Percentiles rank a stretch among this genome's conserved stretches.
phyloP scores from a whole-genome alignment of 2,797 vertebrate species.

The Anniella stebbinsi region DNA sequence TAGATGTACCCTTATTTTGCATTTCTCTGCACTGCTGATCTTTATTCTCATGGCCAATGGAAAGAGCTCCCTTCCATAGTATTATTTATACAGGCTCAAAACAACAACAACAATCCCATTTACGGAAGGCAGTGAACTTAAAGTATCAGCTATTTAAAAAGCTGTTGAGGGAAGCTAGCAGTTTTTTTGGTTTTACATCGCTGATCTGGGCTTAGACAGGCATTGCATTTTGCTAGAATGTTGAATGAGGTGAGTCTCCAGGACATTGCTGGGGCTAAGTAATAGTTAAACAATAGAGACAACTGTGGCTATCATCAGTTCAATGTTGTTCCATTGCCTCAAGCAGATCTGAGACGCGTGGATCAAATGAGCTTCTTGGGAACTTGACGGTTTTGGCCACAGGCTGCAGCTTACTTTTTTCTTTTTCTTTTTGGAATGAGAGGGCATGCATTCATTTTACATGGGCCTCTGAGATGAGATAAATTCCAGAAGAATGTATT shows the following conservation, averaged over 20 bases:
- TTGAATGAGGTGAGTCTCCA: neutral
- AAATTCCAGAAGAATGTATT: neutral
- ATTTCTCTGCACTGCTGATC: too few relatives aligned
- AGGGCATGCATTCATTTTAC: neutral
- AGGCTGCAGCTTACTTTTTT: too few relatives aligned
- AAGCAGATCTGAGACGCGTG: neutral
- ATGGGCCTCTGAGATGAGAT: neutral
- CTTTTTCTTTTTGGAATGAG: neutral
- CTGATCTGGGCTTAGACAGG: neutral
- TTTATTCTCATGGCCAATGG: too few relatives aligned
- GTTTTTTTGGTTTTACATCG: neutral
- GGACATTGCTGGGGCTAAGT: neutral
- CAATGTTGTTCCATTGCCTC: slow-evolving; percentile 18
- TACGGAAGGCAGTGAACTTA: neutral
- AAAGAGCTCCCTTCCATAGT: too few relatives aligned
- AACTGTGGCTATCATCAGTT: neutral
- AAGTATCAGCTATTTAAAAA: neutral
- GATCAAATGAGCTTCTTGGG: slow-evolving; percentile 12
- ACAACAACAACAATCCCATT: neutral
- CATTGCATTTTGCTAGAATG: neutral
- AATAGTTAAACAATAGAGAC: neutral
- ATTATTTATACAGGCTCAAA: too few relatives aligned
- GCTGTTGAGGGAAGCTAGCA: neutral
- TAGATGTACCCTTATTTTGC: too few relatives aligned
- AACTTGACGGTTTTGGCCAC: neutral